Conservation (phyloP, 2,888 invertebrate genomes). For the Cinara cedri region DNA sequence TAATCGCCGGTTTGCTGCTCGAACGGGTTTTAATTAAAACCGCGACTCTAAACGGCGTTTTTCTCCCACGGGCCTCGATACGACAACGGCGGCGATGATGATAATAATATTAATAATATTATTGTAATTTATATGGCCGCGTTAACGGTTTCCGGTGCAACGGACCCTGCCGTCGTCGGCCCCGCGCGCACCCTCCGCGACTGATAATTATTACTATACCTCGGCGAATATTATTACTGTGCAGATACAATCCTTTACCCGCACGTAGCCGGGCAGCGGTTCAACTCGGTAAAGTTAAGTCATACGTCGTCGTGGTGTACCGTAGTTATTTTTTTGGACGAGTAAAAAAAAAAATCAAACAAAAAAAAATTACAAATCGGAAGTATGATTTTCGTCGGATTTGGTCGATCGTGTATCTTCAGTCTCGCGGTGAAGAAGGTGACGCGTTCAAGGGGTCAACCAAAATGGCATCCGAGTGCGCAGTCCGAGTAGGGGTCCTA, state of each 20-base stretch:
- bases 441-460: no score
- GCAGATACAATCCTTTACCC: neutral
- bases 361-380: no score
- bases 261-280: no score
- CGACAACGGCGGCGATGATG: neutral
- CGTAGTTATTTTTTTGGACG: no score
- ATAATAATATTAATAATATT: slow-evolving; percentile 24
- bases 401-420: no score
- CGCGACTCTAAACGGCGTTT: slow-evolving; percentile 45
- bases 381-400: no score
- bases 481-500: no score
- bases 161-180: slow-evolving; percentile 20
- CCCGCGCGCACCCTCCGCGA: neutral
- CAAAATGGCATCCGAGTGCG: no score
- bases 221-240: slow-evolving; percentile 22
- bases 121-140: slow-evolving; percentile 32
- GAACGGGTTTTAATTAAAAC: slow-evolving; percentile 55
- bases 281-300: no score
- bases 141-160: slow-evolving; percentile 23
- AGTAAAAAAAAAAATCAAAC: no score
- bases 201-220: slow-evolving; percentile 42
- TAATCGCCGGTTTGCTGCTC: slow-evolving; percentile 54
- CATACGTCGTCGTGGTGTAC: no score
- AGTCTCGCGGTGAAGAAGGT: no score
- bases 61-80: slow-evolving; percentile 46